These are phyloP conservation scores for Polypterus senegalus DNA, from an alignment of 2,113 vertebrate genomes.

Conservation along the genomic window DNA sequence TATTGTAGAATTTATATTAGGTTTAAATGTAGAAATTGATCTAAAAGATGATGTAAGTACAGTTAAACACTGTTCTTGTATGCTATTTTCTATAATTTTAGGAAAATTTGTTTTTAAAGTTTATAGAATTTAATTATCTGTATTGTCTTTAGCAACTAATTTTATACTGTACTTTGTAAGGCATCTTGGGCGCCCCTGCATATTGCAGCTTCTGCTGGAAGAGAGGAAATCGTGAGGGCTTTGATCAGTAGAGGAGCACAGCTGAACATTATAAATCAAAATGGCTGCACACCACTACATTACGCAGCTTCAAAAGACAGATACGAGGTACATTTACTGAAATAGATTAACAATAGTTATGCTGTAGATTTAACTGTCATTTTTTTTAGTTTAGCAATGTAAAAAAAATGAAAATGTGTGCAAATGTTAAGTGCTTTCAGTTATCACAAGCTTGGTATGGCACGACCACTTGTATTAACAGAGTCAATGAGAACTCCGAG, in stretches of 20 bases:
- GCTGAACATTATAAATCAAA: conserved; percentile 81
- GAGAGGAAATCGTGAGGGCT: conserved; percentile 75
- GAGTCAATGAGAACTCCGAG: too few relatives aligned
- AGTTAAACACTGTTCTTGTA: conserved; percentile 24
- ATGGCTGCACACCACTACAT: conserved; percentile 84
- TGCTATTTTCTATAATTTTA: conserved; percentile 18
- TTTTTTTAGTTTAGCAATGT: too few relatives aligned
- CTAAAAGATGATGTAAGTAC: conserved; percentile 81
- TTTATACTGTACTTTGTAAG: conserved; percentile 34
- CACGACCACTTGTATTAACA: too few relatives aligned
- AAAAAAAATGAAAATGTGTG: too few relatives aligned
- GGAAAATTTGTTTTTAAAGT: conserved; percentile 3
- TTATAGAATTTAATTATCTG: not conserved
- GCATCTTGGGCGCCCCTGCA: conserved; percentile 85
- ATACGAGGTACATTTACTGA: conserved; percentile 61
- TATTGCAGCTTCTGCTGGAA: conserved; percentile 86
- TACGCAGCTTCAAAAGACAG: conserved; percentile 89
- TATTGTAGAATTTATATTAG: conserved; percentile 70
- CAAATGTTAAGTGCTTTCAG: too few relatives aligned
- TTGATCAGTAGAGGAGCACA: conserved; percentile 77
- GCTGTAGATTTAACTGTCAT: too few relatives aligned
- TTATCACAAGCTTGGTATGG: too few relatives aligned
- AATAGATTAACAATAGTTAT: too few relatives aligned
- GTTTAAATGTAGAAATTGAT: conserved; percentile 70
- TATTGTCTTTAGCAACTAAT: not conserved